A percentile compares a stretch with the other conserved stretches of the same genome.
Evolutionary conservation across 2,797 vertebrate genomes (phyloP).

Genomic region (Bovichtus variegatus): DNA sequence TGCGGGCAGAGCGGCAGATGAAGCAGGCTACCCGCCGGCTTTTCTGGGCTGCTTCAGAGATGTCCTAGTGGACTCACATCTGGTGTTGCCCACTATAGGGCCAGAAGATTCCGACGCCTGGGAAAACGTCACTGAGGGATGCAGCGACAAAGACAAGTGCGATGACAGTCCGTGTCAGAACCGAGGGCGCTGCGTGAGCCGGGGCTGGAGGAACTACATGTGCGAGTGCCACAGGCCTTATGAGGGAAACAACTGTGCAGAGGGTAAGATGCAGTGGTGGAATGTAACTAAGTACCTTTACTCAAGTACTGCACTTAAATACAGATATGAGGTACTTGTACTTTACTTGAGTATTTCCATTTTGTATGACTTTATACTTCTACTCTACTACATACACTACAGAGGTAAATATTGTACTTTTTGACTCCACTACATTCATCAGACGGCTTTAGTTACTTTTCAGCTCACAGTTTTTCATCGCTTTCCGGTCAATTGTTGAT

Average conservation of each 20-base stretch:
- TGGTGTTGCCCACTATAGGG: constrained; percentile 79
- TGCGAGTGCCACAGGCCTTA: constrained; percentile 93
- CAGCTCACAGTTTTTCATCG: too few species aligned
- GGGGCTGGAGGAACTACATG: constrained; percentile 87
- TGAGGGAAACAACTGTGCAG: constrained; percentile 83
- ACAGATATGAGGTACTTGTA: too few species aligned
- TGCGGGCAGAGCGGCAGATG: constrained; percentile 30
- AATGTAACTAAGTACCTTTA: too few species aligned
- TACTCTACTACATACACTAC: too few species aligned
- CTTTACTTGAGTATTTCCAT: too few species aligned
- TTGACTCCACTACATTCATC: too few species aligned
- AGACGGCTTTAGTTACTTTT: too few species aligned
- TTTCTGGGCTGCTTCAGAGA: constrained; percentile 95
- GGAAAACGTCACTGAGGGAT: constrained; percentile 87
- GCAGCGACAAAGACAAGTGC: constrained; percentile 88
- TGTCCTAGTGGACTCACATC: constrained; percentile 84
- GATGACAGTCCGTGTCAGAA: constrained; percentile 89
- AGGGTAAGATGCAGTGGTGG: constrained; percentile 82
- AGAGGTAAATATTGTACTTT: too few species aligned
- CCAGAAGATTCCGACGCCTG: constrained; percentile 64
- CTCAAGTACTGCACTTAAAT: too few species aligned
- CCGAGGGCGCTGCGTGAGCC: constrained; percentile 89
- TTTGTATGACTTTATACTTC: too few species aligned
- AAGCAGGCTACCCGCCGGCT: constrained; percentile 61
- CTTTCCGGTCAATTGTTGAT: too few species aligned